Conservation (phyloP, 2,113 vertebrate genomes). For the Pterocles orientalis region DNA sequence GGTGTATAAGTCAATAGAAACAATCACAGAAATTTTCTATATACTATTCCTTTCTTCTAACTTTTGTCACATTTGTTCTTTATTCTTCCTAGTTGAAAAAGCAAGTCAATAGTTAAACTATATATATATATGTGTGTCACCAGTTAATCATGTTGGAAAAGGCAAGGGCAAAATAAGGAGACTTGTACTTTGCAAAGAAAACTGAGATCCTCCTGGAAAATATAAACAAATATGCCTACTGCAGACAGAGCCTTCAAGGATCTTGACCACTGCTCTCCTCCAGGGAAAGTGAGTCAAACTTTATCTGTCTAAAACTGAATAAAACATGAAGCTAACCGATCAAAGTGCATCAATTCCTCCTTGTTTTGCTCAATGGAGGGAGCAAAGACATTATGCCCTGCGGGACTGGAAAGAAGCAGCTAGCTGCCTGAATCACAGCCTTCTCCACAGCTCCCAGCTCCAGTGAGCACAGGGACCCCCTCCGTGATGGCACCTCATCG, state of each 20-base stretch:
- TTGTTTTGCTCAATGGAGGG: not conserved
- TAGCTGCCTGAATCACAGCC: not conserved
- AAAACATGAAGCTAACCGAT: not conserved
- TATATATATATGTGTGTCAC: not conserved
- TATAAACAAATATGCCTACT: not conserved
- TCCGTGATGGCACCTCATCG: accelerated
- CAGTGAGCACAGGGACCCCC: accelerated
- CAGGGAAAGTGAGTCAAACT: not conserved
- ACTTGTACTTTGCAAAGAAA: not conserved
- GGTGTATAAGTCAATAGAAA: not conserved
- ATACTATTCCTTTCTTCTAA: not conserved
- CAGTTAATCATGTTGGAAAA: not conserved
- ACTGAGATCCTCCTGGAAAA: not conserved
- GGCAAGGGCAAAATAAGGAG: not conserved
- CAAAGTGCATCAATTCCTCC: not conserved
- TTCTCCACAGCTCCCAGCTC: not conserved
- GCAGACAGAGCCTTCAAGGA: not conserved
- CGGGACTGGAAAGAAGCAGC: not conserved
- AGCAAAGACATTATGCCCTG: not conserved
- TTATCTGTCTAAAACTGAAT: not conserved
- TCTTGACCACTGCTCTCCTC: not conserved
- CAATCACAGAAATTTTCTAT: not conserved
- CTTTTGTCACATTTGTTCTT: not conserved
- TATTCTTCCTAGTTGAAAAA: not conserved
- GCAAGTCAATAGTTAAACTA: not conserved